phyloP scores from a whole-genome alignment of 2,113 vertebrate genomes.

The Holacanthus passer region DNA sequence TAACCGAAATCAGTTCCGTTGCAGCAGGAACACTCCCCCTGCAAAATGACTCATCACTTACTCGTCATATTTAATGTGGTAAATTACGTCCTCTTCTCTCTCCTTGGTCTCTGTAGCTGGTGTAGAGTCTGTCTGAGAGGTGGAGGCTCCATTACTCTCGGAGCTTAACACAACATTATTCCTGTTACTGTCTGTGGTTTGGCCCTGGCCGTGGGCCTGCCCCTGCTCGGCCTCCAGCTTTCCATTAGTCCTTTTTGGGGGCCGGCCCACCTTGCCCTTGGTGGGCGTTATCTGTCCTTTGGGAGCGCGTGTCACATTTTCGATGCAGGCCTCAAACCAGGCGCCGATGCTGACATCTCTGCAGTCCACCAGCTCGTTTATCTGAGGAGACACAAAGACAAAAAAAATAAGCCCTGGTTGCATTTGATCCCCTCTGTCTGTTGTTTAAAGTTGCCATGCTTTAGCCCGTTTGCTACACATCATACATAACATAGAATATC shows the following conservation, averaged over 20 bases:
- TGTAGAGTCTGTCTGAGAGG: conserved; percentile 90
- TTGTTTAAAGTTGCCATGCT: not conserved
- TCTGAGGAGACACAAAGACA: conserved; percentile 81
- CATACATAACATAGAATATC: not conserved
- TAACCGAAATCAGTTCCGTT: not conserved
- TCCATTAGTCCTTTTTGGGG: conserved; percentile 95
- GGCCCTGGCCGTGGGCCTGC: conserved; percentile 64
- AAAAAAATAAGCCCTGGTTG: conserved; percentile 37
- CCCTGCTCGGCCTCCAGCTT: conserved; percentile 83
- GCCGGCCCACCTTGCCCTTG: conserved; percentile 89
- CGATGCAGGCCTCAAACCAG: conserved; percentile 97
- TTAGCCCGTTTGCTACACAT: not conserved
- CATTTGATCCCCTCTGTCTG: not conserved
- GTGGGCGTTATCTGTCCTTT: conserved; percentile 88
- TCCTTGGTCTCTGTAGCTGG: conserved; percentile 70
- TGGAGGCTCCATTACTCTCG: conserved; percentile 90
- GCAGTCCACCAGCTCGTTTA: conserved; percentile 98
- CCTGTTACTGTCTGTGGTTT: conserved; percentile 87
- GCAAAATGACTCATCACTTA: conserved; percentile 85
- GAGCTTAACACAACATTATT: conserved; percentile 85
- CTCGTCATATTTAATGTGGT: conserved; percentile 99
- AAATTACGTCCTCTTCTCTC: conserved; percentile 89
- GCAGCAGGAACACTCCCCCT: not conserved
- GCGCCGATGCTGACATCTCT: conserved; percentile 94
- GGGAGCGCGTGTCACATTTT: conserved; percentile 89